Evolutionary conservation across 1,140 invertebrate genomes (phyloP).

Genomic region (Adoxophyes honmai): DNA sequence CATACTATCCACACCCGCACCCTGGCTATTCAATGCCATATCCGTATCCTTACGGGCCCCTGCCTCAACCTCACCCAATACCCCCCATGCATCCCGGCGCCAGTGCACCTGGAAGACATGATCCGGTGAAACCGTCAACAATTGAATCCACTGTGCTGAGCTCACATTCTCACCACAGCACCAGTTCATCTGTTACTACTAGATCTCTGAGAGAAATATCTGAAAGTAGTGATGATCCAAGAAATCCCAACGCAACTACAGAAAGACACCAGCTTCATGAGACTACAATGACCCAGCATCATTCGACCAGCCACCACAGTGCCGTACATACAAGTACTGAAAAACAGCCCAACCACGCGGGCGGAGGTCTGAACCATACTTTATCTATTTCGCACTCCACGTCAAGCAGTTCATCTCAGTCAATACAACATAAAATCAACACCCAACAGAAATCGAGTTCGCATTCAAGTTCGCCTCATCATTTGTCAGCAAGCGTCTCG

Average conservation of each 20-base stretch:
- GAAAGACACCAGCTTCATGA: slow-evolving; percentile 79
- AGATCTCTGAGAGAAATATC: slow-evolving; percentile 79
- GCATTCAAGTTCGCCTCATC: slow-evolving; percentile 77
- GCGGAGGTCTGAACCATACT: slow-evolving; percentile 75
- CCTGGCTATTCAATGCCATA: slow-evolving; percentile 81
- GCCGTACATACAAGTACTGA: slow-evolving; percentile 80
- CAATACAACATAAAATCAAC: slow-evolving; percentile 79
- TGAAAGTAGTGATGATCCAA: slow-evolving; percentile 72
- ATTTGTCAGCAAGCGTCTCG: slow-evolving; percentile 74
- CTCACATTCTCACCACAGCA: slow-evolving; percentile 81
- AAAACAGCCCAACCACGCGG: slow-evolving; percentile 77
- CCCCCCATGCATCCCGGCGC: slow-evolving; percentile 81
- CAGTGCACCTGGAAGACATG: slow-evolving; percentile 72
- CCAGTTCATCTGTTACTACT: slow-evolving; percentile 79
- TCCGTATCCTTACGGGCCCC: slow-evolving; percentile 84
- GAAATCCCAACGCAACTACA: slow-evolving; percentile 65
- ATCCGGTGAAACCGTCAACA: slow-evolving; percentile 72
- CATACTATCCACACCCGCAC: slow-evolving; percentile 84
- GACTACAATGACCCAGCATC: slow-evolving; percentile 80
- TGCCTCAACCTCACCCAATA: slow-evolving; percentile 84
- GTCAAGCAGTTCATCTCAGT: slow-evolving; percentile 79
- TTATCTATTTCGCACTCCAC: slow-evolving; percentile 82
- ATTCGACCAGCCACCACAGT: slow-evolving; percentile 80
- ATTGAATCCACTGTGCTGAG: slow-evolving; percentile 82
- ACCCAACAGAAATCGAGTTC: slow-evolving; percentile 72